These are phyloP conservation scores for Amphimallon solstitiale DNA, from an alignment of 2,888 invertebrate genomes.

Conservation along the genomic window DNA sequence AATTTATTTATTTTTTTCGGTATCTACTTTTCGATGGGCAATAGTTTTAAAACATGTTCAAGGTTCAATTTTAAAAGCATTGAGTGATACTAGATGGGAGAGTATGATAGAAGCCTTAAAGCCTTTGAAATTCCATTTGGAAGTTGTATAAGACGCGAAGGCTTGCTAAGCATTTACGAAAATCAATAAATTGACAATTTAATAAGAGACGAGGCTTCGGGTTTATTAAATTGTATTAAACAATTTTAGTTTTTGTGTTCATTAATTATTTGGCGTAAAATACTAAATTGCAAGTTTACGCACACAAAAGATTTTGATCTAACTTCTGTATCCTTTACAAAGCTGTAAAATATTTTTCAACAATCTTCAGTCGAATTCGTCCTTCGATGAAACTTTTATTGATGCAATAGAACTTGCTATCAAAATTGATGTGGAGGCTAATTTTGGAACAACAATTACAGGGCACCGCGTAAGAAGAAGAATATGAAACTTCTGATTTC, in stretches of 20 bases:
- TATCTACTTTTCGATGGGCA: conserved; percentile 41
- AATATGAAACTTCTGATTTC: too few relatives aligned
- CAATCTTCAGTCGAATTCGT: conserved; percentile 44
- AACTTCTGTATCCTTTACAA: conserved; percentile 42
- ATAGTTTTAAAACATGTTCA: conserved; percentile 41
- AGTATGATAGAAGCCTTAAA: conserved; percentile 2
- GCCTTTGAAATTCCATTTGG: conserved; percentile 28
- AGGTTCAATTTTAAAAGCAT: conserved; percentile 40
- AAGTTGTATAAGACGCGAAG: conserved; percentile 25
- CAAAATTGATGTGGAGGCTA: conserved; percentile 45
- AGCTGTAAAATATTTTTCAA: conserved; percentile 46
- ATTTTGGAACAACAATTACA: too few relatives aligned
- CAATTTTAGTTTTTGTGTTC: conserved; percentile 43
- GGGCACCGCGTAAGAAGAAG: too few relatives aligned
- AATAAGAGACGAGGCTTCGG: conserved; percentile 39
- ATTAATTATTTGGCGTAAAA: conserved; percentile 24
- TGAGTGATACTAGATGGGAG: conserved; percentile 33
- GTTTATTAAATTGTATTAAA: conserved; percentile 40
- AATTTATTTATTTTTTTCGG: conserved; percentile 28
- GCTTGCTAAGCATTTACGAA: conserved; percentile 25
- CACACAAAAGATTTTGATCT: conserved; percentile 44
- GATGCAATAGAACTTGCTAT: conserved; percentile 44
- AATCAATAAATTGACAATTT: conserved; percentile 39
- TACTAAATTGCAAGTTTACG: conserved; percentile 44
- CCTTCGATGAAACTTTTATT: conserved; percentile 46